These are phyloP conservation scores for Mus musculus DNA, from an alignment of 2,113 vertebrate species.

Conservation along the genomic window GRCm39 chr12:54419501-54420000, in stretches of 20 bases:
- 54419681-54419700: background rate
- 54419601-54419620: background rate
- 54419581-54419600: slow-evolving; percentile 9
- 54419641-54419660: background rate
- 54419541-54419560: background rate
- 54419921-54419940: background rate
- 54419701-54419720: background rate
- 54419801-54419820: background rate
- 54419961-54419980: background rate
- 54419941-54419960: background rate
- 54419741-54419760: background rate
- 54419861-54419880: background rate
- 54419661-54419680: background rate
- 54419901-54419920: background rate
- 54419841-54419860: background rate
- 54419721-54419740: background rate
- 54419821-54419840: background rate
- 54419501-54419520: slow-evolving; percentile 1
- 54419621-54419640: background rate
- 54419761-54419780: background rate
- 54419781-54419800: background rate
- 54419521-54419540: background rate
- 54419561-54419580: slow-evolving; percentile 50
- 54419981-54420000: background rate
- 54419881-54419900: background rate